Base-by-base conservation (phyloP, 2,113 vertebrate genomes). In the Clarias magur region DNA sequence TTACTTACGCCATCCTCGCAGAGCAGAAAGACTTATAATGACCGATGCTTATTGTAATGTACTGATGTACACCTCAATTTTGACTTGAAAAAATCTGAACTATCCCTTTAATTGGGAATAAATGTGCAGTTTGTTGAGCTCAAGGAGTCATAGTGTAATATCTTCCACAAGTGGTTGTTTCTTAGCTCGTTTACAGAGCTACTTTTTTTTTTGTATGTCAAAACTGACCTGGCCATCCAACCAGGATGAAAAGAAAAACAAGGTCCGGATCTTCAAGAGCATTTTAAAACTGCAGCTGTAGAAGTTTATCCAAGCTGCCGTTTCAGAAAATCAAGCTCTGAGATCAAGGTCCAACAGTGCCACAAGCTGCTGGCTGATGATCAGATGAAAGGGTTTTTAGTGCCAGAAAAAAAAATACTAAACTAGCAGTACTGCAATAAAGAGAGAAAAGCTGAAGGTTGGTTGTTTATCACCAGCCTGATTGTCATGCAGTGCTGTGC, bases 281-380 rank as follows among this genome's bases (percentile, higher is more conserved):
- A 16, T 78, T 56, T 48, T 27, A n/a, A 54, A 54, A 15, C 48
- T 56, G 23, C 12, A 54, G 13, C 48, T 78, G 25, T 56, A 78
- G 48, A 78, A 27, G 75, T 56, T 56, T 53, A 78, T 78, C 75
- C 48, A 56, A 78, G 72, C 72, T 75, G 11, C 42, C 48, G 38
- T 75, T 75, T 25, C 11, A 75, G 72, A 53, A 53, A 78, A 78
- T 53, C 75, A 78, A 76, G 42, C 42, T 54, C 19, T 1, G 9
- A 75, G 72, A 34, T 75, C 48, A 56, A 78, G 48, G 75, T 78
- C 25, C 75, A 78, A 38, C 48, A 27, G 48, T 78, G 75, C 48
- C 48, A n/a, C 75, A 78, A 78, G 48, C 48, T 56, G 75, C 75
- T 76, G 73, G 73, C 42, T 53, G 23, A 76, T 15, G 70, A 73